Percentiles rank a stretch among this genome's conserved stretches.
Conservation (phyloP, 2,113 vertebrate species). For the Triplophysa dalaica region DNA sequence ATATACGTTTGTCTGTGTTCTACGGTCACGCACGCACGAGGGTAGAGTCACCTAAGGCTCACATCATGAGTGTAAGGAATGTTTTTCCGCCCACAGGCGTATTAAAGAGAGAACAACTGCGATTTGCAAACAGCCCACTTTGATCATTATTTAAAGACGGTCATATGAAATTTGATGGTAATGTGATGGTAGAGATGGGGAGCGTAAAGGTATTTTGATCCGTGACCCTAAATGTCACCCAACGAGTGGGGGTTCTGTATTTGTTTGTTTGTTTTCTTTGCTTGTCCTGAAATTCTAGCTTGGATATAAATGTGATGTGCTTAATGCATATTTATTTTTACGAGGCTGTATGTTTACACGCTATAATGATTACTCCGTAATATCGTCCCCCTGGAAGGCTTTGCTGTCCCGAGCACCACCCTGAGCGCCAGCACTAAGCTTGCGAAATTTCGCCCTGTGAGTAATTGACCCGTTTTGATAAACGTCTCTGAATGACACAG, state of each 20-base stretch:
- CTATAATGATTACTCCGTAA: neutral
- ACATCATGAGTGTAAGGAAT: slow-evolving; percentile 66
- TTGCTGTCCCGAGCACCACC: neutral
- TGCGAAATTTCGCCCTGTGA: slow-evolving; percentile 67
- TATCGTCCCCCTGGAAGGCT: neutral
- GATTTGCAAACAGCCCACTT: slow-evolving; percentile 58
- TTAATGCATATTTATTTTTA: slow-evolving; percentile 9
- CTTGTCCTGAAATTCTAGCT: slow-evolving; percentile 15
- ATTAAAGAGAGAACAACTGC: slow-evolving; percentile 52
- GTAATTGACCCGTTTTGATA: slow-evolving; percentile 77
- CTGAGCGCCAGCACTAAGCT: slow-evolving; percentile 47
- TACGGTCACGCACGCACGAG: slow-evolving; percentile 36
- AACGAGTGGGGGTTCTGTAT: slow-evolving; percentile 1
- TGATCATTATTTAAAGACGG: slow-evolving; percentile 64
- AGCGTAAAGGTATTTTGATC: slow-evolving; percentile 12
- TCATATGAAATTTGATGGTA: slow-evolving; percentile 41
- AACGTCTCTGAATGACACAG: slow-evolving; percentile 72
- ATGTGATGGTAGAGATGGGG: slow-evolving; percentile 30
- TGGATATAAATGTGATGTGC: neutral
- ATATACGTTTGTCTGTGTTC: slow-evolving; percentile 20
- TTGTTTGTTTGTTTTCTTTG: slow-evolving; percentile 21
- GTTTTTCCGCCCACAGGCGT: slow-evolving; percentile 61
- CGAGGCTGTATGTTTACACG: neutral
- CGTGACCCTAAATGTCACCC: slow-evolving; percentile 36
- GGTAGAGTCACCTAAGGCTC: slow-evolving; percentile 46